Evolutionary conservation across 2,888 invertebrate species (phyloP).

Genomic region (Antitype chi): DNA sequence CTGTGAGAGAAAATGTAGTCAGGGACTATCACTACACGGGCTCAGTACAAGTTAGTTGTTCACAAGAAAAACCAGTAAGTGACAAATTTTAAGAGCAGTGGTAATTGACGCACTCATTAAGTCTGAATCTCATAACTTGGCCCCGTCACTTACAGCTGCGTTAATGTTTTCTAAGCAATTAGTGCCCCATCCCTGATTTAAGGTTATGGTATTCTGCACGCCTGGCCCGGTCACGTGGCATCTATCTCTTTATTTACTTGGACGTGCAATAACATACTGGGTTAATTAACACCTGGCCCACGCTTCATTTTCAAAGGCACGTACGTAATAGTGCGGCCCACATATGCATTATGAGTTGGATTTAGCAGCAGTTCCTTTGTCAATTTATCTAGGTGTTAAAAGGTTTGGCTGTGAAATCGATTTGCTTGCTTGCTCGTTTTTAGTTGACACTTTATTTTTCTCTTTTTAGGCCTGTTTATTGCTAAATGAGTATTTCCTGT

Average conservation of each 20-base stretch:
- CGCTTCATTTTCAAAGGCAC: constrained; percentile 50
- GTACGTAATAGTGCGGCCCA: constrained; percentile 30
- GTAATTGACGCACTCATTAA: neutral
- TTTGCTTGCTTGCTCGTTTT: constrained; percentile 21
- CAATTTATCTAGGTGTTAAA: constrained; percentile 24
- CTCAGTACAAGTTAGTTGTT: no score
- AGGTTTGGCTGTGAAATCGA: constrained; percentile 13
- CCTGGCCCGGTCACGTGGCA: constrained; percentile 86
- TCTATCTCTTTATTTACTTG: constrained; percentile 87
- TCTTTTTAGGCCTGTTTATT: constrained; percentile 1
- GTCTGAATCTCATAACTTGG: constrained; percentile 65
- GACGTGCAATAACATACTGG: constrained; percentile 81
- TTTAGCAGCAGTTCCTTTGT: constrained; percentile 32
- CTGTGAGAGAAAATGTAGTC: neutral
- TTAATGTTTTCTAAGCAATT: constrained; percentile 89
- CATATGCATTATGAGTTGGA: constrained; percentile 13
- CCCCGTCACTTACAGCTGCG: constrained; percentile 71
- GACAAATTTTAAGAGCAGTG: neutral
- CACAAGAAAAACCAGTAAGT: neutral
- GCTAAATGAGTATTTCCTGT: constrained; percentile 22
- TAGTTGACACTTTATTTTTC: constrained; percentile 3
- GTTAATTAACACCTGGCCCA: constrained; percentile 76
- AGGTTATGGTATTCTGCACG: constrained; percentile 84
- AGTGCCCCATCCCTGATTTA: constrained; percentile 88
- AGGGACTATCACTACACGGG: neutral